Conservation (phyloP, 1,140 invertebrate genomes). For the Tribolium madens region DNA sequence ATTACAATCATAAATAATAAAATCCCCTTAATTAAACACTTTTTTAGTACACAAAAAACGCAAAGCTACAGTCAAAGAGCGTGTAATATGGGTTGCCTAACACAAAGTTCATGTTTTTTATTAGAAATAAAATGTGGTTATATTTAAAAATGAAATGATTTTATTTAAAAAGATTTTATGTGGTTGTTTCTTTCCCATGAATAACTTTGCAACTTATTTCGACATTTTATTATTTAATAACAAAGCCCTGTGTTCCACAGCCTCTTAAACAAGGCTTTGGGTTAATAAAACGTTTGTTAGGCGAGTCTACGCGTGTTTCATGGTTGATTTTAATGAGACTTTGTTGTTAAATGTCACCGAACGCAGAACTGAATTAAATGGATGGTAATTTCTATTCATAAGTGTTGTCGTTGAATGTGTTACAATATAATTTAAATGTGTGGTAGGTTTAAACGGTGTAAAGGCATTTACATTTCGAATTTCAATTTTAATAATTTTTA, state of each 20-base stretch:
- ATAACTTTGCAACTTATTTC: neutral
- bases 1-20: no score
- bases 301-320: neutral
- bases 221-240: neutral
- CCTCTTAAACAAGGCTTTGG: neutral
- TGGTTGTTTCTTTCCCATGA: neutral
- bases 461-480: no score
- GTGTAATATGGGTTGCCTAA: no score
- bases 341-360: neutral
- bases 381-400: neutral
- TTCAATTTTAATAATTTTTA: no score
- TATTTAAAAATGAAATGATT: no score
- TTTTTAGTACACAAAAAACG: no score
- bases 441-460: neutral
- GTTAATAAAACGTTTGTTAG: neutral
- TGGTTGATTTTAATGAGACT: neutral
- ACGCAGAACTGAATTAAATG: neutral
- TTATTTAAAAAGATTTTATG: no score
- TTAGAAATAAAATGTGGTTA: no score
- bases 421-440: neutral
- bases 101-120: no score
- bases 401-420: neutral
- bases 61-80: no score
- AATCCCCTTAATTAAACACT: no score
- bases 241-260: neutral